Conservation (phyloP, 2,113 vertebrate genomes). For the Cynocephalus volans region DNA sequence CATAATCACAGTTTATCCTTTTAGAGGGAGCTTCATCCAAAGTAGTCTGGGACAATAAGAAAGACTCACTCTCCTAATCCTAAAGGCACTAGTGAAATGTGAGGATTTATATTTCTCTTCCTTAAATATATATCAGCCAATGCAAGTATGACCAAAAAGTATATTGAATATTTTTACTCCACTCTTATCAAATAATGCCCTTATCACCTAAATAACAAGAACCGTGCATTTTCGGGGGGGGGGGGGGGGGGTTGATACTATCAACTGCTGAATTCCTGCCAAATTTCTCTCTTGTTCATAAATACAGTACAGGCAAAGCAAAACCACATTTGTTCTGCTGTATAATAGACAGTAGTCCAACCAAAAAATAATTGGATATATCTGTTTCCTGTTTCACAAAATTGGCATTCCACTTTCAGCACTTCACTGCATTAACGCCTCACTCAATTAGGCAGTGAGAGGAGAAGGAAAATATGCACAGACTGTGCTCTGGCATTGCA, state of each 20-base stretch:
- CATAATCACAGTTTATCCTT: neutral
- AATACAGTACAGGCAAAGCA: neutral
- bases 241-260: neutral
- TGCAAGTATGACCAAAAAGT: neutral
- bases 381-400: slow-evolving; percentile 75
- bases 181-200: neutral
- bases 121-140: neutral
- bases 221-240: neutral
- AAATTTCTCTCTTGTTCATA: neutral
- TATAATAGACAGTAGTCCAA: slow-evolving; percentile 41
- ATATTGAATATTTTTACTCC: neutral
- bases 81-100: neutral
- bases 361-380: slow-evolving; percentile 17
- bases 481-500: neutral
- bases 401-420: slow-evolving; percentile 57
- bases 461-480: neutral
- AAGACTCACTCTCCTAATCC: neutral
- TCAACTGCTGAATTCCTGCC: slow-evolving; percentile 40
- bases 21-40: neutral
- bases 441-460: slow-evolving; percentile 43
- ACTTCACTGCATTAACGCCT: neutral
- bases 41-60: neutral
- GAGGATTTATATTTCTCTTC: neutral
- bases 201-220: slow-evolving; percentile 17
- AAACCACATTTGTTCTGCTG: slow-evolving; percentile 29